These are phyloP conservation scores for Platycnemis pennipes DNA, from an alignment of 2,888 invertebrate species.

Conservation along the genomic window DNA sequence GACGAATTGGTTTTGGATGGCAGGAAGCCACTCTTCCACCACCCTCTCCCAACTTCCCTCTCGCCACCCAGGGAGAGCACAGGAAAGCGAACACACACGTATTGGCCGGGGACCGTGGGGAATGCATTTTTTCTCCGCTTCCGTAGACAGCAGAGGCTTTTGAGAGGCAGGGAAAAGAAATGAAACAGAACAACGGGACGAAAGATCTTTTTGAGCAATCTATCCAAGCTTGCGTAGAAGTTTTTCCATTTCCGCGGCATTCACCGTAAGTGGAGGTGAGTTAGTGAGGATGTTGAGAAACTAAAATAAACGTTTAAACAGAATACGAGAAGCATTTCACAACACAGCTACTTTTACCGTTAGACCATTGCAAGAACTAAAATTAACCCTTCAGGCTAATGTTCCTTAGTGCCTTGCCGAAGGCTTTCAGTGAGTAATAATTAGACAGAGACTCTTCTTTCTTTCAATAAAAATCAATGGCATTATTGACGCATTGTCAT, in stretches of 20 bases:
- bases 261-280: too few relatives aligned
- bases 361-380: too few relatives aligned
- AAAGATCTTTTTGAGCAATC: background rate
- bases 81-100: background rate
- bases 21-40: background rate
- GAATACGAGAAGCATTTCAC: too few relatives aligned
- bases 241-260: background rate
- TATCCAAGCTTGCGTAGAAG: background rate
- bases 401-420: too few relatives aligned
- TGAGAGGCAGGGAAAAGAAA: background rate
- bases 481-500: too few relatives aligned
- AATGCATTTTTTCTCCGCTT: background rate
- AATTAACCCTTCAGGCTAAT: too few relatives aligned
- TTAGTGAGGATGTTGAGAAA: too few relatives aligned
- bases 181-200: background rate
- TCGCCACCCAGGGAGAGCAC: background rate
- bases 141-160: background rate
- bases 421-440: too few relatives aligned
- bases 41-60: background rate
- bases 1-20: background rate
- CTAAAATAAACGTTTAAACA: too few relatives aligned
- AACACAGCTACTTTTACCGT: too few relatives aligned
- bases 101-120: background rate
- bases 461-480: too few relatives aligned
- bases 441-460: too few relatives aligned